phyloP scores from a whole-genome alignment of 1,140 invertebrate genomes.

The Diabrotica undecimpunctata region DNA sequence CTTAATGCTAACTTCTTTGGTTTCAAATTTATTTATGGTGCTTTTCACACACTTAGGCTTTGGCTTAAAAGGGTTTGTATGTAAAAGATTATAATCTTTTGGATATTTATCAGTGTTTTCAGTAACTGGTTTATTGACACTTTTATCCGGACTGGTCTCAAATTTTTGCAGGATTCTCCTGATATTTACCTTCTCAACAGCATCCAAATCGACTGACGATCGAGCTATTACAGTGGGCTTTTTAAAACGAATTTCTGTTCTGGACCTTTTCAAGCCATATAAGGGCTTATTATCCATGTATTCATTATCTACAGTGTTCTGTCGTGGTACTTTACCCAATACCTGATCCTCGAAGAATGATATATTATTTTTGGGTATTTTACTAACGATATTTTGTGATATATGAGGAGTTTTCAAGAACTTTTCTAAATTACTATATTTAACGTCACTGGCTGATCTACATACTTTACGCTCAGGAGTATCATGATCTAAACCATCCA shows the following conservation, averaged over 20 bases:
- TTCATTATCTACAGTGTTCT: slow-evolving; percentile 26
- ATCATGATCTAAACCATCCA: slow-evolving; percentile 45
- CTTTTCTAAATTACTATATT: slow-evolving; percentile 45
- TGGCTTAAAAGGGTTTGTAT: neutral
- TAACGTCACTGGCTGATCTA: slow-evolving; percentile 40
- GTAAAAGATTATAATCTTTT: neutral
- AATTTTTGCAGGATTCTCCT: slow-evolving; percentile 44
- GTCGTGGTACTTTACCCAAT: slow-evolving; percentile 36
- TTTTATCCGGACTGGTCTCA: slow-evolving; percentile 29
- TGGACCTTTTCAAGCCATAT: slow-evolving; percentile 36
- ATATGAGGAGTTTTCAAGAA: slow-evolving; percentile 36
- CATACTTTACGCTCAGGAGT: slow-evolving; percentile 37
- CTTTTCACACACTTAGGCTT: neutral
- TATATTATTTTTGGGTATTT: slow-evolving; percentile 43
- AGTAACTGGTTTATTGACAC: slow-evolving; percentile 13
- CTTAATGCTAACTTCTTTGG: too few relatives aligned
- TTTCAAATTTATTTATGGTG: neutral
- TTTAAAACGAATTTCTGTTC: slow-evolving; percentile 42
- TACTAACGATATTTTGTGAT: slow-evolving; percentile 37
- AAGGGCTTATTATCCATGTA: slow-evolving; percentile 24
- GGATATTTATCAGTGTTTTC: neutral
- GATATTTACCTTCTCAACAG: slow-evolving; percentile 43
- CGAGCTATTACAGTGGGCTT: slow-evolving; percentile 28
- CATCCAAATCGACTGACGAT: slow-evolving; percentile 43
- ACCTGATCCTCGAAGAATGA: slow-evolving; percentile 42